These are phyloP conservation scores for Aphelenchoides besseyi DNA, from an alignment of 1,140 invertebrate species.

Conservation along the genomic window DNA sequence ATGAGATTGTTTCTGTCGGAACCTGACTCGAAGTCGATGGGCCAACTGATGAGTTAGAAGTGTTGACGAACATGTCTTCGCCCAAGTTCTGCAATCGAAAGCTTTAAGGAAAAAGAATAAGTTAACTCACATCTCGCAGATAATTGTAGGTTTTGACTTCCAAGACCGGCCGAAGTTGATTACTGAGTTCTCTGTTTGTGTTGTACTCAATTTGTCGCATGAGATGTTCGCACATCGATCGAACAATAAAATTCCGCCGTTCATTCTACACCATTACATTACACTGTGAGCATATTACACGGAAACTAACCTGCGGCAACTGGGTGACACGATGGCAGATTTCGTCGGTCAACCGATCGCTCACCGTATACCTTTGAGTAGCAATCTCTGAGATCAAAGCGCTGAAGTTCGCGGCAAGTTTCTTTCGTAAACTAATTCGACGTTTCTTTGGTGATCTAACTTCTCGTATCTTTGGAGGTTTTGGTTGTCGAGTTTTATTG, in stretches of 20 bases:
- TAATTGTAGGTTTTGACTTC: not conserved
- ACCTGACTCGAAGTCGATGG: too few relatives aligned
- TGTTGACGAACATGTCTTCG: not conserved
- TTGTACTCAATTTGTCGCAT: not conserved
- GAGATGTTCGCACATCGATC: constrained; percentile 1
- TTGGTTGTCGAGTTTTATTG: not conserved
- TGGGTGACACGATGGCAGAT: not conserved
- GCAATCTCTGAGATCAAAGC: constrained; percentile 3
- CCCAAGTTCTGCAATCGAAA: not conserved
- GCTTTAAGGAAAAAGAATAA: not conserved
- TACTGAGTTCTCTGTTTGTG: not conserved
- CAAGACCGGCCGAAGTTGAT: not conserved
- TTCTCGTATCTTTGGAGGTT: not conserved
- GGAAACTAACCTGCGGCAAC: not conserved
- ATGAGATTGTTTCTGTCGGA: not conserved
- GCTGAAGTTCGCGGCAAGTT: not conserved
- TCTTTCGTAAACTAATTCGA: constrained; percentile 5
- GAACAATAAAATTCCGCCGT: constrained; percentile 15
- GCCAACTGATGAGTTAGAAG: not conserved
- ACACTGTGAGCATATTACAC: not conserved
- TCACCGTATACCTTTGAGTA: not conserved
- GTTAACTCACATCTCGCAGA: not conserved
- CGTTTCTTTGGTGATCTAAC: not conserved
- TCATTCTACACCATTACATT: constrained; percentile 5
- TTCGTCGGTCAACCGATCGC: constrained; percentile 13